Conservation (phyloP, 1,140 invertebrate species). For the Drosophila elegans region DNA sequence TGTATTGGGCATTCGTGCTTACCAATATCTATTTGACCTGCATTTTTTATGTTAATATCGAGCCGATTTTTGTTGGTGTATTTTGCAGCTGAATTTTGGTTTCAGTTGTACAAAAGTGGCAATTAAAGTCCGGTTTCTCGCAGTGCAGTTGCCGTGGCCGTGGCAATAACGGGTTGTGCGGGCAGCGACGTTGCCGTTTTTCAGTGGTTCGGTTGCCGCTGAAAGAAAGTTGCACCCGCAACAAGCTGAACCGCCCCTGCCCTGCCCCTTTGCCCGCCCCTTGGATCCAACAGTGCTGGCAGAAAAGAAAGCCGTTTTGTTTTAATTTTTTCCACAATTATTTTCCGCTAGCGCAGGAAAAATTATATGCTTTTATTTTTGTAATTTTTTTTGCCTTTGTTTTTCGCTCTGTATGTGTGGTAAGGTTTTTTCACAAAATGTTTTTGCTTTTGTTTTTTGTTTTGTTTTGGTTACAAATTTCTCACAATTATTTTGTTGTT, state of each 20-base stretch:
- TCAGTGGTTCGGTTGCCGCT: constrained; percentile 53
- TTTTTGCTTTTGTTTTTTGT: constrained; percentile 60
- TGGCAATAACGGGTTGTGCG: constrained; percentile 44
- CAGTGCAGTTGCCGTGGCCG: constrained; percentile 42
- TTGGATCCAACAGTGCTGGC: constrained; percentile 12
- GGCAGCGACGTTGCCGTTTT: constrained; percentile 47
- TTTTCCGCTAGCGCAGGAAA: constrained; percentile 82
- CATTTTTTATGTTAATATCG: not conserved
- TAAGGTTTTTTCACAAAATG: constrained; percentile 58
- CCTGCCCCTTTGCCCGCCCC: not conserved
- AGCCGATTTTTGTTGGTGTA: not conserved
- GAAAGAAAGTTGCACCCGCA: constrained; percentile 79
- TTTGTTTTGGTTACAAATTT: constrained; percentile 83
- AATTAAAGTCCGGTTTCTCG: not conserved
- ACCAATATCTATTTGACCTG: no score
- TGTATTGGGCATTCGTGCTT: no score
- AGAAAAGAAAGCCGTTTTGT: constrained; percentile 80
- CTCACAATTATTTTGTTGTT: constrained; percentile 75
- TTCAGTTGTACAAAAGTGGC: not conserved
- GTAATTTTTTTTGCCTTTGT: constrained; percentile 66
- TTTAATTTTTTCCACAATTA: constrained; percentile 82
- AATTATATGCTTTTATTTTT: constrained; percentile 80
- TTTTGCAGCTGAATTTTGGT: not conserved
- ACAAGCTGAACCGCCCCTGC: constrained; percentile 24
- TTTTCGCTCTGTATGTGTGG: constrained; percentile 53